Base-by-base conservation (phyloP, 2,888 invertebrate species). In the Thereva unica region DNA sequence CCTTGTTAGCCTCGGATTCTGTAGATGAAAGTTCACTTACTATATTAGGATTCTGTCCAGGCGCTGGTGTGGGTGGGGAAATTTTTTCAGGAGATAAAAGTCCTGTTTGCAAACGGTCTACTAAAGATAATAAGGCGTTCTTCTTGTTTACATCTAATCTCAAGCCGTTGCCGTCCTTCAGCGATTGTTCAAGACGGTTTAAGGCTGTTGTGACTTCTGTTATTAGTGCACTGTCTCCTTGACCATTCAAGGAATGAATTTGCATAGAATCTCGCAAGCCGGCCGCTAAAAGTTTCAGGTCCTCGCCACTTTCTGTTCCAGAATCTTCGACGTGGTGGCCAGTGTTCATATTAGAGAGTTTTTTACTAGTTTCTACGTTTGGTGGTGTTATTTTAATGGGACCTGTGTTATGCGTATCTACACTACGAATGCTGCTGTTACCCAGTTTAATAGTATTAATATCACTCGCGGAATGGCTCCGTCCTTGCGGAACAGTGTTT, bases 201-300 rank as follows among this genome's bases (percentile, higher is more conserved):
- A 94, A 83, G 38, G 92, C 91, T 72, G 87, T 86, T 67, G 91
- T 89, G 67, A 93, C 90, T 77, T 94, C 93, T 37, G 86, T 85
- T 50, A 91, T 83, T 6, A 91, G 84, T 74, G 86, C 84, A 45
- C 87, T 85, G 69, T 87, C 87, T 71, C 76, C 76, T 42, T 73
- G 66, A 64, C 76, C 76, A 55, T 74, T 73, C 10, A 72, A 69
- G n/a, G 80, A 76, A 76, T 85, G 82, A 34, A 81, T 80, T 75
- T 86, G 85, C 71, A 84, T 77, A 57, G 85, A 82, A 72, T 82
- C 80, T 54, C 80, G 77, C 45, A 85, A 74, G 37, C 84, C 84
- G 45, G 82, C 83, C 4, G 81, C 84, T 71, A 85, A 79, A 53
- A 83, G 78, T 4, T 86, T 84, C 71, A 87, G 82, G 78, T 89